phyloP scores from a whole-genome alignment of 2,797 vertebrate genomes.

The Anguilla marmorata region DNA sequence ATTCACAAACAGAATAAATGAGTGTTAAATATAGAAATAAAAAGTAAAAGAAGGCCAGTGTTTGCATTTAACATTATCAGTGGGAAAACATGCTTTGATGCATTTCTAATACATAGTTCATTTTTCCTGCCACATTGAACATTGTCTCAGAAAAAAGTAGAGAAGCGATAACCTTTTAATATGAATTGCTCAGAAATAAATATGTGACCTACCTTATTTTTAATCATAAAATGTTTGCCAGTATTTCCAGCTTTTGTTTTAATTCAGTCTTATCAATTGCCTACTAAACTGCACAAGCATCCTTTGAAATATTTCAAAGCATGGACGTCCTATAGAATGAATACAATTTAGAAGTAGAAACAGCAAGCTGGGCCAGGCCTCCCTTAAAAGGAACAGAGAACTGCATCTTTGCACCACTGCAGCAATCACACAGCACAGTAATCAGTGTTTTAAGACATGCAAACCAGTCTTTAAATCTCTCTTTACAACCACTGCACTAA shows the following conservation, averaged over 20 bases:
- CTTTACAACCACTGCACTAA: conserved; percentile 3
- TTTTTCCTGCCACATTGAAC: neutral
- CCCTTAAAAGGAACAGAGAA: neutral
- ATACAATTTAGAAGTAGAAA: neutral
- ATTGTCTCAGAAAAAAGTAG: conserved; percentile 6
- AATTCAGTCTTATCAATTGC: neutral
- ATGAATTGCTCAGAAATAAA: neutral
- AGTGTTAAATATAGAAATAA: conserved; percentile 9
- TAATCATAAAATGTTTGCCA: conserved; percentile 2
- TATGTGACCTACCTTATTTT: neutral
- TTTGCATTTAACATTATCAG: conserved; percentile 6
- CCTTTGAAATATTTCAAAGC: neutral
- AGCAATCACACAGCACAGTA: neutral
- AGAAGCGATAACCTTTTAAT: neutral
- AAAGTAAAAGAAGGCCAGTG: conserved; percentile 12
- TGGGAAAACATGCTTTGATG: conserved; percentile 19
- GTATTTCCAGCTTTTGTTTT: neutral
- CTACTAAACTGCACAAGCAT: neutral
- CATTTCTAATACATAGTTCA: conserved; percentile 16
- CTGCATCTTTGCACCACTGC: neutral
- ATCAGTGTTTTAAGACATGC: conserved; percentile 15
- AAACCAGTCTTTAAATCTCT: neutral
- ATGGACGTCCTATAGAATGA: neutral
- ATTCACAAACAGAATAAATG: neutral
- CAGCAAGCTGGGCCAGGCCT: neutral